These are phyloP conservation scores for Tretioscincus oriximinensis DNA, from an alignment of 2,113 vertebrate species.

Conservation along the genomic window DNA sequence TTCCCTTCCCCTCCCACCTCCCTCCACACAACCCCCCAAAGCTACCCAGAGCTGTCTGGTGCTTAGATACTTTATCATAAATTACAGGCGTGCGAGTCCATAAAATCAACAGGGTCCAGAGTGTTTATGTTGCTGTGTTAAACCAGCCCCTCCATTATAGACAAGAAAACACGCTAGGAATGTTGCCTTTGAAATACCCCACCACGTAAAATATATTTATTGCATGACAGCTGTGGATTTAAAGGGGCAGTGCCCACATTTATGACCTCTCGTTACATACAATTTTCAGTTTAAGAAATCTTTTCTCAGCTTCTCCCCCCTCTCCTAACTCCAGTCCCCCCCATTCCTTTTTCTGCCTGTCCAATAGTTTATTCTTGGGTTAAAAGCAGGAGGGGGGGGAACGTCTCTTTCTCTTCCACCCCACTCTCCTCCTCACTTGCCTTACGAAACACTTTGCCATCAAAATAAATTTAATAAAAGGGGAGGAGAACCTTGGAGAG, in stretches of 20 bases:
- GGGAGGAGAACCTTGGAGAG: background rate
- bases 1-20: constrained; percentile 8
- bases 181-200: constrained; percentile 36
- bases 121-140: constrained; percentile 56
- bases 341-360: background rate
- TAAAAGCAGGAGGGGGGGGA: constrained; percentile 3
- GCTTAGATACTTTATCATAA: constrained; percentile 35
- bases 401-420: too few relatives aligned
- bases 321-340: too few relatives aligned
- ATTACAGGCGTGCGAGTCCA: constrained; percentile 43
- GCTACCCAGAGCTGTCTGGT: constrained; percentile 4
- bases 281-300: constrained; percentile 38
- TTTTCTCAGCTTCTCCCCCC: background rate
- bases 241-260: background rate
- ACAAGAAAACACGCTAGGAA: constrained; percentile 42
- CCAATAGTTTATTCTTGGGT: constrained; percentile 18
- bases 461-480: constrained; percentile 1
- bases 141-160: constrained; percentile 39
- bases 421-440: background rate
- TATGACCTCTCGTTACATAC: constrained; percentile 40
- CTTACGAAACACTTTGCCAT: background rate
- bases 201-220: constrained; percentile 53
- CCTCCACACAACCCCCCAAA: background rate
- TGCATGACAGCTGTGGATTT: constrained; percentile 49
- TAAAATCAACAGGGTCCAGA: constrained; percentile 45